Evolutionary conservation across 2,888 invertebrate species (phyloP).

Genomic region (Fragum sueziense): DNA sequence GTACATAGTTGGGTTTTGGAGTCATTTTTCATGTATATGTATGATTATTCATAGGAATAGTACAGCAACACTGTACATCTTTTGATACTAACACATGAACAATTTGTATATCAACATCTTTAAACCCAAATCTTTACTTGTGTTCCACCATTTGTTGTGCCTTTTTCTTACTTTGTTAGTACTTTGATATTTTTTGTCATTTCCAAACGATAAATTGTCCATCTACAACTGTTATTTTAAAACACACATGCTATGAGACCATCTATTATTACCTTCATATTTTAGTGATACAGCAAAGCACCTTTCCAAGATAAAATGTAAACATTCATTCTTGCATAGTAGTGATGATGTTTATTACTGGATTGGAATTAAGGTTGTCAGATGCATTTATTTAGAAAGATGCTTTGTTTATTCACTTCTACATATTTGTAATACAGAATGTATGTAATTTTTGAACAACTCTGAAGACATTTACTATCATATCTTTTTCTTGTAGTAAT

Average conservation of each 20-base stretch:
- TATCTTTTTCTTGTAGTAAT: background rate
- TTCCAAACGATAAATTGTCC: background rate
- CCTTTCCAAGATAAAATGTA: background rate
- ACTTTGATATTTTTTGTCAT: background rate
- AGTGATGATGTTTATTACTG: too few relatives aligned
- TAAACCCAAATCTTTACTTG: conserved; percentile 2
- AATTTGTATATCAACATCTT: background rate
- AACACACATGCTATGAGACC: conserved; percentile 25
- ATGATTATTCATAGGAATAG: background rate
- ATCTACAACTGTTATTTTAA: background rate
- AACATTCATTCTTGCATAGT: background rate
- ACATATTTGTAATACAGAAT: too few relatives aligned
- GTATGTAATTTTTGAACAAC: conserved; percentile 13
- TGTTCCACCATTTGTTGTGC: conserved; percentile 21
- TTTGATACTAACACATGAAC: conserved; percentile 6
- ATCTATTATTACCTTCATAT: background rate
- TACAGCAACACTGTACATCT: background rate
- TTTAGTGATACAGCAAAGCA: background rate
- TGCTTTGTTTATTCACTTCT: background rate
- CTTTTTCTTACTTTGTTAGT: background rate
- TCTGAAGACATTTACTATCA: conserved; percentile 25
- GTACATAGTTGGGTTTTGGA: background rate
- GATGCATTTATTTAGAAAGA: too few relatives aligned
- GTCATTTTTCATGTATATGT: background rate
- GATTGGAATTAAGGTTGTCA: too few relatives aligned